These are phyloP conservation scores for Drosophila watanabei DNA, from an alignment of 1,140 invertebrate genomes.

Conservation along the genomic window DNA sequence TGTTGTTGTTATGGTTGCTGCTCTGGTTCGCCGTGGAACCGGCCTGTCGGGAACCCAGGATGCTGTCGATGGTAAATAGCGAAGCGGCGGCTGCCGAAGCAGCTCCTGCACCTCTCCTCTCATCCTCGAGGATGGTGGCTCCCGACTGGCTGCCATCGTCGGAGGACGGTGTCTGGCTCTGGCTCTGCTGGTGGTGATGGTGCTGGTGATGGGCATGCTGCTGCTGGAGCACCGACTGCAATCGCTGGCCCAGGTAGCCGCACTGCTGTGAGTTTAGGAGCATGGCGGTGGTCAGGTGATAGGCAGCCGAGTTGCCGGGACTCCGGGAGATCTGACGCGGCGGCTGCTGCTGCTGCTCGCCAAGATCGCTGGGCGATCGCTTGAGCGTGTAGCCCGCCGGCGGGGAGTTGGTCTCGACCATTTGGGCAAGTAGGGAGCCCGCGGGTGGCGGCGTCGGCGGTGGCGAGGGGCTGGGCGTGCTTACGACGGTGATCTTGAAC, in stretches of 20 bases:
- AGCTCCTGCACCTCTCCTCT: slow-evolving; percentile 86
- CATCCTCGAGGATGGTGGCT: slow-evolving; percentile 75
- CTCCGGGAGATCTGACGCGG: slow-evolving; percentile 64
- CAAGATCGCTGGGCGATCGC: slow-evolving; percentile 68
- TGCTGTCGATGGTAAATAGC: slow-evolving; percentile 93
- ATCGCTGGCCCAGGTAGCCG: slow-evolving; percentile 77
- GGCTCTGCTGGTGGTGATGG: slow-evolving; percentile 52
- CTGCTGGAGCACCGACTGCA: slow-evolving; percentile 78
- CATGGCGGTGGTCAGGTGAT: slow-evolving; percentile 84
- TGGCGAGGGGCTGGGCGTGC: slow-evolving; percentile 78
- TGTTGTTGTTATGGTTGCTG: slow-evolving; percentile 36
- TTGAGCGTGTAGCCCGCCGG: slow-evolving; percentile 76
- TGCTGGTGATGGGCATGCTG: slow-evolving; percentile 50
- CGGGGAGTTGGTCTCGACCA: slow-evolving; percentile 80
- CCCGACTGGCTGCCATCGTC: slow-evolving; percentile 83
- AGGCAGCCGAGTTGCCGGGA: slow-evolving; percentile 64
- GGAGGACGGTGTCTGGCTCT: slow-evolving; percentile 76
- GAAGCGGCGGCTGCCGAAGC: slow-evolving; percentile 88
- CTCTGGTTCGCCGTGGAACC: slow-evolving; percentile 14
- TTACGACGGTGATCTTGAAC: slow-evolving; percentile 83
- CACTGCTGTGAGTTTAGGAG: slow-evolving; percentile 83
- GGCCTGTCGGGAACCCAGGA: slow-evolving; percentile 86
- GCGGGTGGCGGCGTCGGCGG: slow-evolving; percentile 70
- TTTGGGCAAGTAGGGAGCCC: slow-evolving; percentile 41
- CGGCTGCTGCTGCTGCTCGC: slow-evolving; percentile 67